phyloP scores from a whole-genome alignment of 2,888 invertebrate species.

The Amphipoea oculea region DNA sequence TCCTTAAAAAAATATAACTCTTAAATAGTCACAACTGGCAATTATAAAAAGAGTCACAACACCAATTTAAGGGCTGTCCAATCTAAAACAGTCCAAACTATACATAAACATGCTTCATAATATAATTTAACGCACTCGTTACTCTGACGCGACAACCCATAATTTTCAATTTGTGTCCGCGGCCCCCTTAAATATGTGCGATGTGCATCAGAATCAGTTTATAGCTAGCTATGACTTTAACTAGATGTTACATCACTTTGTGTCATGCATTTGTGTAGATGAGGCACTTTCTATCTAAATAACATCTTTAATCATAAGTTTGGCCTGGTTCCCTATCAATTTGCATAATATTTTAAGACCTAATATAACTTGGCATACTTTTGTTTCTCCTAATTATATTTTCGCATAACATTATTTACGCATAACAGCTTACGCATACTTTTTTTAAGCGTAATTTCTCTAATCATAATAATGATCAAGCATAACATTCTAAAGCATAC shows the following conservation, averaged over 20 bases:
- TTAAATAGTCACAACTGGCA: constrained; percentile 15
- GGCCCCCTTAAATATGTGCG: constrained; percentile 80
- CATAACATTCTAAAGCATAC: too few relatives aligned
- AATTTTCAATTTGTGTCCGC: constrained; percentile 88
- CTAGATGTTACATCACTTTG: constrained; percentile 58
- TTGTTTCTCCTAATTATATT: too few relatives aligned
- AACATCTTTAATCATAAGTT: constrained; percentile 20
- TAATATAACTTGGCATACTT: too few relatives aligned
- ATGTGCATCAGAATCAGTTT: constrained; percentile 78
- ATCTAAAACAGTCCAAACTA: constrained; percentile 57
- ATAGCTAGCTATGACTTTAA: constrained; percentile 76
- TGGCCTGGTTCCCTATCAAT: too few relatives aligned
- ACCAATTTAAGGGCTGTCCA: constrained; percentile 48
- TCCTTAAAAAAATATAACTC: background rate
- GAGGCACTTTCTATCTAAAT: constrained; percentile 27
- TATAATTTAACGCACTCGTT: constrained; percentile 81
- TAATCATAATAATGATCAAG: too few relatives aligned
- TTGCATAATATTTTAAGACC: too few relatives aligned
- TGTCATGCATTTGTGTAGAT: constrained; percentile 48
- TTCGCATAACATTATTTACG: too few relatives aligned
- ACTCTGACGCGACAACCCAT: constrained; percentile 81
- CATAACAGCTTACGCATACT: too few relatives aligned
- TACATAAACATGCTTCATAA: constrained; percentile 72
- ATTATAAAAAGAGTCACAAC: constrained; percentile 41
- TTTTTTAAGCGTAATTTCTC: too few relatives aligned